Base-by-base conservation (phyloP, 2,113 vertebrate genomes). In the Callionymus lyra region DNA sequence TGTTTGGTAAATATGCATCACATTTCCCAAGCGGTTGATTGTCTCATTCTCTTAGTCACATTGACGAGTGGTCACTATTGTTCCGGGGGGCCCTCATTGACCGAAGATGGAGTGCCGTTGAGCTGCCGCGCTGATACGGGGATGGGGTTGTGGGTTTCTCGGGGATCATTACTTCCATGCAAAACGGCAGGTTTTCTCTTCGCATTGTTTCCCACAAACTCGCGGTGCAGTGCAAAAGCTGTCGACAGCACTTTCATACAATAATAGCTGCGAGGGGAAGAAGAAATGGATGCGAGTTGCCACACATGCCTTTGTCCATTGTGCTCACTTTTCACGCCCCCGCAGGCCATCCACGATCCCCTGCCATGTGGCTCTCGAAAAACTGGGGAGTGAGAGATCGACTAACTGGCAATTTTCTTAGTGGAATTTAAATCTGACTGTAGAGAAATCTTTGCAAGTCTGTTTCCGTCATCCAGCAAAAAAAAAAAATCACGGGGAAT, bases 171-270 rank as follows among this genome's bases (percentile, higher is more conserved):
- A 33, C 67, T 69, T 69, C 48, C 43, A 32, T 58, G 54, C 52
- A 50, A 54, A 63, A 63, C 60, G 45, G 44, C 59, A 72, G 50
- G 64, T 58, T n/a, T 54, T 41, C 42, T 66, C 66, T 3, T 44
- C 54, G n/a, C 12, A 60, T 71, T 79, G 67, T 80, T 63, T 74
- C n/a, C 17, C 56, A n/a, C 74, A 63, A 66, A 72, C 59, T 49
- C 62, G 41, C 31, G 18, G 47, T 42, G 53, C 33, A 17, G 47
- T 61, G 77, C 70, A 76, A 70, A 74, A 72, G 70, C 80, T 81
- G 68, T 85, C 66, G 64, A 79, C 80, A 82, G 82, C 80, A 81
- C 64, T 79, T 85, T 85, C 63, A 59, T 69, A 73, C 74, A 80
- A 77, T 78, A 80, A 81, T 76, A 79, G 80, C 79, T 77, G 63